These are phyloP conservation scores for Pyralis farinalis DNA, from an alignment of 2,888 invertebrate species.

Conservation along the genomic window DNA sequence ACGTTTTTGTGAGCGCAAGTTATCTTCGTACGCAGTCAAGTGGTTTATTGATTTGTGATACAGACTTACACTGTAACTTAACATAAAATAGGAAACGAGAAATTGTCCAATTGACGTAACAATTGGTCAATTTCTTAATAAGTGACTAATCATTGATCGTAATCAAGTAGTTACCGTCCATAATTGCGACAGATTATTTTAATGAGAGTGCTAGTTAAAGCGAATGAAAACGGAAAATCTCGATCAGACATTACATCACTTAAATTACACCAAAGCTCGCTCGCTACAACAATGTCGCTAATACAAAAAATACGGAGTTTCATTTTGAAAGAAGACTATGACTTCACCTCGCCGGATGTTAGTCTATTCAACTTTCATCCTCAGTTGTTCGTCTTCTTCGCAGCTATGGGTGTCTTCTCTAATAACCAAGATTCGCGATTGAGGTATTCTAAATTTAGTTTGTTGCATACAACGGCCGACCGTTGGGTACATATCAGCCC, in stretches of 20 bases:
- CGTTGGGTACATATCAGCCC: too few relatives aligned
- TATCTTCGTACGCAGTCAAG: too few relatives aligned
- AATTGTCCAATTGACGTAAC: slow-evolving; percentile 4
- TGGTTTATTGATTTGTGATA: too few relatives aligned
- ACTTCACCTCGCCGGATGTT: slow-evolving; percentile 36
- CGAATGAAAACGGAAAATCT: too few relatives aligned
- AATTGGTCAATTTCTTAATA: slow-evolving; percentile 5
- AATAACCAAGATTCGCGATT: slow-evolving; percentile 35
- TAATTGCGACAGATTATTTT: too few relatives aligned
- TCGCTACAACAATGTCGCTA: slow-evolving; percentile 18
- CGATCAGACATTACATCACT: too few relatives aligned
- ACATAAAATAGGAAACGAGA: background rate
- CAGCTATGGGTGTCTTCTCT: slow-evolving; percentile 48
- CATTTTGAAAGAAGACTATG: slow-evolving; percentile 34
- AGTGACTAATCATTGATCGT: background rate
- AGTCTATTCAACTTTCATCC: slow-evolving; percentile 50
- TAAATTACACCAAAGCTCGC: too few relatives aligned
- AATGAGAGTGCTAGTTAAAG: too few relatives aligned
- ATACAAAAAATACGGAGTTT: slow-evolving; percentile 26
- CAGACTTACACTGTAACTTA: too few relatives aligned
- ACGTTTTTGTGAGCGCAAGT: too few relatives aligned
- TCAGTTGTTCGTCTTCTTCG: slow-evolving; percentile 38
- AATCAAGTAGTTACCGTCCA: background rate
- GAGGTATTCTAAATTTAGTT: too few relatives aligned
- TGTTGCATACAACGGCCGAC: too few relatives aligned